A percentile compares a stretch with the other conserved stretches of the same genome.
Evolutionary conservation across 2,797 vertebrate genomes (phyloP).

Genomic region (Cichlasoma orientale): DNA sequence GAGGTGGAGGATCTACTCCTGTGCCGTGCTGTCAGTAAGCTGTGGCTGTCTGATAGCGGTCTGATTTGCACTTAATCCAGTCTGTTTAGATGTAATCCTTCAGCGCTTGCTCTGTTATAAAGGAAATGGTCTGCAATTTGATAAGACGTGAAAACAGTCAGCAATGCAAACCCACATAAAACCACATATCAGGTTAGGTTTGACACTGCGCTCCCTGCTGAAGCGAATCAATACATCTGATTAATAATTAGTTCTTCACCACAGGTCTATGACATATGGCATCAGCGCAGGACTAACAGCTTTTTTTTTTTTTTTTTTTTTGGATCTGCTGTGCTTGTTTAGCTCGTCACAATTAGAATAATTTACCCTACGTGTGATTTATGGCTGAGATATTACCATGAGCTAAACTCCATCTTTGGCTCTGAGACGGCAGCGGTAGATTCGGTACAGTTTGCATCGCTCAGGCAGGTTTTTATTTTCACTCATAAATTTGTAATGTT

Average conservation of each 20-base stretch:
- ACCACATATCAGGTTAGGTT: neutral
- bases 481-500: slow-evolving; percentile 38
- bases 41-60: neutral
- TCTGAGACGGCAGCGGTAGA: neutral
- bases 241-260: slow-evolving; percentile 5
- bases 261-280: neutral
- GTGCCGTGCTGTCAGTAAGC: neutral
- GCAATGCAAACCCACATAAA: neutral
- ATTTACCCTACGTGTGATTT: neutral
- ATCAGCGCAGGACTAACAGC: neutral
- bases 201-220: neutral
- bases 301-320: too few species aligned
- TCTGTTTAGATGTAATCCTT: neutral
- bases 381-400: neutral
- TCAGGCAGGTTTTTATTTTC: slow-evolving; percentile 39
- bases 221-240: neutral
- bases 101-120: neutral
- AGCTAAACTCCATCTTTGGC: neutral
- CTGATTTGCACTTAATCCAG: neutral
- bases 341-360: neutral
- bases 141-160: neutral
- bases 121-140: neutral
- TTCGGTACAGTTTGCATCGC: slow-evolving; percentile 1
- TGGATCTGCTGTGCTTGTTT: neutral
- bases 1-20: slow-evolving; percentile 10